Evolutionary conservation across 2,888 invertebrate genomes (phyloP).

Genomic region (Candidula unifasciata): DNA sequence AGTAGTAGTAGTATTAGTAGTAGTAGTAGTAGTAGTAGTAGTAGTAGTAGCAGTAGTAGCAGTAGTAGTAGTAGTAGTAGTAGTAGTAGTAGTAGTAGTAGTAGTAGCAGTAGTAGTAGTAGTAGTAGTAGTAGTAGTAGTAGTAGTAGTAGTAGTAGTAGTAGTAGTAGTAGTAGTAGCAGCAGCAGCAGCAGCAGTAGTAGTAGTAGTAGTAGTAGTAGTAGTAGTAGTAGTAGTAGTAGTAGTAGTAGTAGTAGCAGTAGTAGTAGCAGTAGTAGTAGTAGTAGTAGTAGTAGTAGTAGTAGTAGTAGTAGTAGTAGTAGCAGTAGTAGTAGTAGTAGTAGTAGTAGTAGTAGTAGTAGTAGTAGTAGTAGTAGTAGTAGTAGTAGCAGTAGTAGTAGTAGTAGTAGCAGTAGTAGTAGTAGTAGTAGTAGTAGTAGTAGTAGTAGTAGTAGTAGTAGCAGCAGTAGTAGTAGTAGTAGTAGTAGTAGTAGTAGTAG

Average conservation of each 20-base stretch:
- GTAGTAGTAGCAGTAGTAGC: conserved; percentile 15
- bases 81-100: conserved; percentile 20
- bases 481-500: conserved; percentile 39
- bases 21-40: conserved; percentile 4
- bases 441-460: conserved; percentile 31
- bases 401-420: not conserved
- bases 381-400: not conserved
- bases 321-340: not conserved
- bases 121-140: conserved; percentile 7
- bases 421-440: conserved; percentile 22
- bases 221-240: too few relatives aligned
- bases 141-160: not conserved
- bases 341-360: not conserved
- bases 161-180: too few relatives aligned
- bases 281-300: too few relatives aligned
- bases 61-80: conserved; percentile 26
- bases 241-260: too few relatives aligned
- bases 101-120: not conserved
- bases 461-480: conserved; percentile 4
- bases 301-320: too few relatives aligned
- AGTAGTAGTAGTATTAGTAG: too few relatives aligned
- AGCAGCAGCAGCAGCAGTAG: too few relatives aligned
- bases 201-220: too few relatives aligned
- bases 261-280: too few relatives aligned
- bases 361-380: not conserved